phyloP scores from a whole-genome alignment of 2,797 vertebrate genomes.

The Pangasius macronema region DNA sequence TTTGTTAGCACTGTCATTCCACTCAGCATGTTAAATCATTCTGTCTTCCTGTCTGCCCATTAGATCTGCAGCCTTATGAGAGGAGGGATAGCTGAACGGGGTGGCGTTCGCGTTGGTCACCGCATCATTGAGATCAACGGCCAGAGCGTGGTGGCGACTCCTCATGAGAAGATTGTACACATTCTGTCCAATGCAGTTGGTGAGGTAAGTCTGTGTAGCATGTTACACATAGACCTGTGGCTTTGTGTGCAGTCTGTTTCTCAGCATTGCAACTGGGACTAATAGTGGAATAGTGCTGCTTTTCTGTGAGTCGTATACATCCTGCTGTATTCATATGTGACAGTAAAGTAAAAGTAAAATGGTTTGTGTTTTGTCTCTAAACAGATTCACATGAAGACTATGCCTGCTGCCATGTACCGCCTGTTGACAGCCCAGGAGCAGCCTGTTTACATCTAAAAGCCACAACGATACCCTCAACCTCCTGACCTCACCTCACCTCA shows the following conservation, averaged over 20 bases:
- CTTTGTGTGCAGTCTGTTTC: background rate
- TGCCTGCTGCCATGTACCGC: slow-evolving; percentile 98
- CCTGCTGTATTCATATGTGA: background rate
- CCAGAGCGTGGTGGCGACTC: slow-evolving; percentile 94
- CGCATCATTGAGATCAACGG: slow-evolving; percentile 97
- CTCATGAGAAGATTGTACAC: slow-evolving; percentile 96
- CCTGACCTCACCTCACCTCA: slow-evolving; percentile 50
- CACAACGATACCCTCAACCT: slow-evolving; percentile 40
- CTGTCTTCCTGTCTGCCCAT: background rate
- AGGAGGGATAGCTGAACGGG: slow-evolving; percentile 94
- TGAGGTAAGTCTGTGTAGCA: slow-evolving; percentile 77
- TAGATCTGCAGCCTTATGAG: slow-evolving; percentile 98
- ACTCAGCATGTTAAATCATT: background rate
- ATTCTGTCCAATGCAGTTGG: slow-evolving; percentile 94
- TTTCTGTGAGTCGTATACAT: background rate
- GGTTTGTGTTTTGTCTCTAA: slow-evolving; percentile 54
- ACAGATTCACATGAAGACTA: slow-evolving; percentile 99
- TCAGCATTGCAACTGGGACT: background rate
- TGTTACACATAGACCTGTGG: too few relatives aligned
- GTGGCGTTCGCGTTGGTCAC: slow-evolving; percentile 95
- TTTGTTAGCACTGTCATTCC: background rate
- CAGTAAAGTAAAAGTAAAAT: background rate
- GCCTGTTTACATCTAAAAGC: slow-evolving; percentile 77
- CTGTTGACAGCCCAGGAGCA: slow-evolving; percentile 95
- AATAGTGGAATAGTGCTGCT: background rate